These are phyloP conservation scores for Platysternon megacephalum DNA, from an alignment of 2,113 vertebrate species.

Conservation along the genomic window DNA sequence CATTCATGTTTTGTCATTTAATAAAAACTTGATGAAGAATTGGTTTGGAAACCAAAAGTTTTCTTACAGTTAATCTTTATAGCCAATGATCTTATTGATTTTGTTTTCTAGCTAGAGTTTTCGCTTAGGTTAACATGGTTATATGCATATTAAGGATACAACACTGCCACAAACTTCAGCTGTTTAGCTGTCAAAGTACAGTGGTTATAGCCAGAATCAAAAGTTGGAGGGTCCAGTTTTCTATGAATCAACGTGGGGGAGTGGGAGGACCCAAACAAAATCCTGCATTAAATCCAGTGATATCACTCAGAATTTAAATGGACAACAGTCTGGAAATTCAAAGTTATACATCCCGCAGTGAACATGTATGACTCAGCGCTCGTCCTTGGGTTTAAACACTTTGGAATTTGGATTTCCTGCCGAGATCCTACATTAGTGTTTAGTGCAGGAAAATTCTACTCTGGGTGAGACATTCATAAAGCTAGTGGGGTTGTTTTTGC, in stretches of 20 bases:
- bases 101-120: neutral
- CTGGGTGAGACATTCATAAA: neutral
- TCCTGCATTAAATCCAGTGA: neutral
- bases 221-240: neutral
- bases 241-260: neutral
- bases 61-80: neutral
- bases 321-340: neutral
- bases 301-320: conserved; percentile 9
- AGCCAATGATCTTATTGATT: neutral
- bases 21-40: neutral
- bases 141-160: neutral
- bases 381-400: conserved; percentile 33
- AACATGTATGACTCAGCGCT: conserved; percentile 32
- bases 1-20: neutral
- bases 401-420: conserved; percentile 45
- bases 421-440: conserved; percentile 23
- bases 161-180: neutral
- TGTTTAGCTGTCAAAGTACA: neutral
- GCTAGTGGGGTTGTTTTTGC: neutral
- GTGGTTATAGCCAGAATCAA: neutral
- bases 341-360: conserved; percentile 45
- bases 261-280: neutral
- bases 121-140: neutral
- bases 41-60: neutral
- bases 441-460: neutral